Conservation (phyloP, 2,888 invertebrate species). For the Melikaiella ostensackeni region DNA sequence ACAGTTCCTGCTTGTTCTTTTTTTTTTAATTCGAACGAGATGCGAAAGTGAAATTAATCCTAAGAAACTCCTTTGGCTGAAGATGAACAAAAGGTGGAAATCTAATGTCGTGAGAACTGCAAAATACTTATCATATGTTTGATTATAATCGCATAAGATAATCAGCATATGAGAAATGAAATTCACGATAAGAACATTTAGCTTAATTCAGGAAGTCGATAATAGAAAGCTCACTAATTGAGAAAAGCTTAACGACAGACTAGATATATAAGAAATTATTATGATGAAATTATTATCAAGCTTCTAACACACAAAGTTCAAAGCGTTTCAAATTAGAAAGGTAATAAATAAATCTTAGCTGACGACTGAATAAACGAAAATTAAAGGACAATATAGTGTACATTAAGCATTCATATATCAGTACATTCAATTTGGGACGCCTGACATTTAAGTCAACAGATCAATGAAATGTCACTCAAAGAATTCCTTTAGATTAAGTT, state of each 20-base stretch:
- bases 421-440: background rate
- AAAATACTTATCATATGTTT: conserved; percentile 10
- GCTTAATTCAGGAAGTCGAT: background rate
- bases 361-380: background rate
- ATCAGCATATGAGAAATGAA: background rate
- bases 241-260: background rate
- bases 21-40: background rate
- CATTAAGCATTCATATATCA: background rate
- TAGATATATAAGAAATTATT: background rate
- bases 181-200: background rate
- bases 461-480: conserved; percentile 8
- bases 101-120: background rate
- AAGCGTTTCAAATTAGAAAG: too few relatives aligned
- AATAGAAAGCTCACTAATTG: background rate
- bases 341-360: background rate
- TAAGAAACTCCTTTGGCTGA: background rate
- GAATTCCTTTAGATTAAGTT: conserved; percentile 3
- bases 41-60: background rate
- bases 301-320: too few relatives aligned
- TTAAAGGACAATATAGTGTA: background rate
- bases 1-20: conserved; percentile 6
- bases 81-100: conserved; percentile 12
- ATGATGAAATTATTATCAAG: background rate
- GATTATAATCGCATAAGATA: background rate
- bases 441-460: conserved; percentile 5